These are phyloP conservation scores for Halcyon malimbica DNA, from an alignment of 2,113 vertebrate species.

Conservation along the genomic window DNA sequence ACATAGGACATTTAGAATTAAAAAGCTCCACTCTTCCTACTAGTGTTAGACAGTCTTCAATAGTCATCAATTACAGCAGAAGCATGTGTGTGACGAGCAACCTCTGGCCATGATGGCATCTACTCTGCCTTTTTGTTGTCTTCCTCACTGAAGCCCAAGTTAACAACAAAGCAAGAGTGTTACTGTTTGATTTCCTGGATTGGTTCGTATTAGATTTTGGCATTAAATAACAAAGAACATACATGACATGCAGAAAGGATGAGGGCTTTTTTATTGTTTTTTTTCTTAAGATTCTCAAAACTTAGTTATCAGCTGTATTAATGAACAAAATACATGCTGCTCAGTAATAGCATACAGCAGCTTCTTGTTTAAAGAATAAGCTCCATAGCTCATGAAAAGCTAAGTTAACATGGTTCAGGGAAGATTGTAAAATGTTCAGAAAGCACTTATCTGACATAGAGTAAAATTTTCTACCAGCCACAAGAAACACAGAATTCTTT, in stretches of 20 bases:
- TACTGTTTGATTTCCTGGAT: not conserved
- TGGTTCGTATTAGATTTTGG: not conserved
- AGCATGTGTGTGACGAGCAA: not conserved
- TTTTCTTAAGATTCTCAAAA: not conserved
- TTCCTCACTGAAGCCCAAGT: not conserved
- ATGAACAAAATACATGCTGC: not conserved
- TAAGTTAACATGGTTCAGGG: not conserved
- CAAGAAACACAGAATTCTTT: not conserved
- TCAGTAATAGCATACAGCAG: not conserved
- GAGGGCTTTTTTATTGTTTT: not conserved
- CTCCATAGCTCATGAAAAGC: not conserved
- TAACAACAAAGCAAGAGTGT: not conserved
- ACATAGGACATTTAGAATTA: not conserved
- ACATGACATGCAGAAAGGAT: not conserved
- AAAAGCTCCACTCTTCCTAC: not conserved
- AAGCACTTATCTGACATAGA: not conserved
- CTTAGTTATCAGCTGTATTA: not conserved
- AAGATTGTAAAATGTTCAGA: not conserved
- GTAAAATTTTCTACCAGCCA: not conserved
- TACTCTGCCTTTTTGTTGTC: not conserved
- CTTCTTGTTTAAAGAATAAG: not conserved
- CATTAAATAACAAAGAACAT: not conserved
- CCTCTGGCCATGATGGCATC: rapidly evolving
- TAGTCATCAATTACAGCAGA: not conserved
- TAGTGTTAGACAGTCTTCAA: not conserved